Base-by-base conservation (phyloP, 2,797 vertebrate genomes). In the Thamnophis elegans region DNA sequence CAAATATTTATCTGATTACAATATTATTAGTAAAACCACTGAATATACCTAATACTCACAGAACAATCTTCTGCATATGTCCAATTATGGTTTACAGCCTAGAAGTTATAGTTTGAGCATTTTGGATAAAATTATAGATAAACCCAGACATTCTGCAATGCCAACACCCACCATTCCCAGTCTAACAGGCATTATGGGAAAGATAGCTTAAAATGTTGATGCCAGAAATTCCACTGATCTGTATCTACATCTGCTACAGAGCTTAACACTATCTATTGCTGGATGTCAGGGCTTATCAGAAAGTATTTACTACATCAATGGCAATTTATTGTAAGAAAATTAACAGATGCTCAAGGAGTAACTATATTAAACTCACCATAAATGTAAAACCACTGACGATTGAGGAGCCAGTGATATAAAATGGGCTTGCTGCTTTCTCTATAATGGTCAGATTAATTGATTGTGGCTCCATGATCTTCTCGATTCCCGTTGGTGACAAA, bases 311-410 rank as follows among this genome's bases (percentile, higher is more conserved):
- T 36, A 54, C 22, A 87, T 62, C 28, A 85, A 28, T 87, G 60
- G 32, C 56, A 8, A 14, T 65, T 18, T 36, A 32, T 10, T 51
- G 36, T 56, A 22, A 58, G 56, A 56, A 78, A 25, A 22, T 62
- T 68, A 51, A 28, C 55, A 58, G 36, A 26, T 53, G 53, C 90
- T 32, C 32, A 60, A 78, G 22, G 32, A 2, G 1, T 36, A 58
- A 55, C 3, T 10, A 53, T 85, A 32, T 36, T 58, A 6, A n/a
- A 78, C 96, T 85, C 98, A 99, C 99, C 98, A 99, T 97, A 26
- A 99, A 99, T 42, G 93, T 90, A 93, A 99, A 99, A 94, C 98
- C 98, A 0, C 95, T 11, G 2, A 98, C 97, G 82, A 97, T 91
- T 59, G 98, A 95, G 0, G 97, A 98, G 65, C 99, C 99, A 0